Evolutionary conservation across 2,888 invertebrate genomes (phyloP), one percentile per base, ranked within the genome.

Genomic region (Caenorhabditis wallacei): DNA sequence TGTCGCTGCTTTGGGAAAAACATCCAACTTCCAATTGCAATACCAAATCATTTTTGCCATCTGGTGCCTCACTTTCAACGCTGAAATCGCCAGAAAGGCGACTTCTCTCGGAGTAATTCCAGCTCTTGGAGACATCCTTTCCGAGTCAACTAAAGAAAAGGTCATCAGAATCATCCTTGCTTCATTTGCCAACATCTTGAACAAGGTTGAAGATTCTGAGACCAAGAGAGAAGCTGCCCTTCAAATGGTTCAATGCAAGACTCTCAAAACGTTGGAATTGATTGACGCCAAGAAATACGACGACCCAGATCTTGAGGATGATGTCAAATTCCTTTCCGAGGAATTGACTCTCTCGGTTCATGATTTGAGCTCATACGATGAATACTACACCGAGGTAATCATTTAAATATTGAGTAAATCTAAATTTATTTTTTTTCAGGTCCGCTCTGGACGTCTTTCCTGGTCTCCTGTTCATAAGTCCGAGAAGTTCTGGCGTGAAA

Each of bases 381-480:
- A 99, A 93, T 99, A 99, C 92, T 95, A 97, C 37, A 97, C 97
- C 0, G 99, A 99, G 93, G 95, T 97, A 8, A 10, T 30, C 1
- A 26, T 4, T 11, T 20, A 24, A 56, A 13, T 2, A 22, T 20
- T 40, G 40, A 13, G 10, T 1, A 43, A 30, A n/a, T 8, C 16
- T 16, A 7, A 11, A 11, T 16, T 13, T 43, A 43, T 40, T 1
- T 13, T n/a, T 46, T 1, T 16, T 18, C 35, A 83, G 78, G 87
- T 88, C 18, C 96, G 96, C 93, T 96, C 96, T 74, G 95, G 95
- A 1, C 94, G 97, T 43, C 94, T 99, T 90, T 98, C 98, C 93
- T 99, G 99, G 99, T 97, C 97, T 16, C 99, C 99, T 0, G 99
- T 99, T 43, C 99, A 99, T 94, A 97, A 97, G 93, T 98, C 97